Base-by-base conservation (phyloP, 2,888 invertebrate genomes). In the Aphodius sticticus region DNA sequence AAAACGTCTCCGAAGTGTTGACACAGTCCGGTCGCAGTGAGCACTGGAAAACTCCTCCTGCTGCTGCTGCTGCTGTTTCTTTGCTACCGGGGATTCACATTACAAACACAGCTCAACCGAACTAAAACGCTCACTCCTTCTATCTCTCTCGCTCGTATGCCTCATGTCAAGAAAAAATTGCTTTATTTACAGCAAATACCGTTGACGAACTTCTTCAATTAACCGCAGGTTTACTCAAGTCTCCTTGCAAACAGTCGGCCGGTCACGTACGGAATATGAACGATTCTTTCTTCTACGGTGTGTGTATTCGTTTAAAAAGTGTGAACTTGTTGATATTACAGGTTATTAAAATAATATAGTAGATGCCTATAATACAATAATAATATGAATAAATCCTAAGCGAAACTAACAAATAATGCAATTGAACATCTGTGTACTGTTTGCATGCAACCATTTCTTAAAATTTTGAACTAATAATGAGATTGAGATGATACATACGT, bases 1-100 rank as follows among this genome's bases (percentile, higher is more conserved):
- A 83, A 84, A 83, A 83, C 84, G 53, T 84, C 84, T 84, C 81
- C 81, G 83, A 53, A 81, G 80, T 84, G 84, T 84, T 84, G 83
- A 84, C 84, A 84, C 78, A 84, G 83, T 83, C 81, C 82, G 78
- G 53, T 53, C 53, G 53, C 12, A 26, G 26, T 26, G 3, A 26
- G 26, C 26, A 53, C 53, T 53, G 53, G 53, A 53, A 53, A 12
- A 12, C 53, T 53, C 53, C 53, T 53, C 2, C 53, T 53, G 53
- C 53, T 53, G 53, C 53, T 53, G 53, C 53, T 53, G 53, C 53
- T 53, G 53, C 53, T 53, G 53, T 53, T 7, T 53, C 53, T 53
- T 53, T 53, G 53, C 53, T 53, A 53, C 53, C 53, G 53, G 53
- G 53, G 53, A 53, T 53, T 53, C 53, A 53, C 53, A 53, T 53